Percentiles rank a stretch among this genome's conserved stretches.
Conservation (phyloP, 2,113 vertebrate species). For the Stictonetta naevosa region DNA sequence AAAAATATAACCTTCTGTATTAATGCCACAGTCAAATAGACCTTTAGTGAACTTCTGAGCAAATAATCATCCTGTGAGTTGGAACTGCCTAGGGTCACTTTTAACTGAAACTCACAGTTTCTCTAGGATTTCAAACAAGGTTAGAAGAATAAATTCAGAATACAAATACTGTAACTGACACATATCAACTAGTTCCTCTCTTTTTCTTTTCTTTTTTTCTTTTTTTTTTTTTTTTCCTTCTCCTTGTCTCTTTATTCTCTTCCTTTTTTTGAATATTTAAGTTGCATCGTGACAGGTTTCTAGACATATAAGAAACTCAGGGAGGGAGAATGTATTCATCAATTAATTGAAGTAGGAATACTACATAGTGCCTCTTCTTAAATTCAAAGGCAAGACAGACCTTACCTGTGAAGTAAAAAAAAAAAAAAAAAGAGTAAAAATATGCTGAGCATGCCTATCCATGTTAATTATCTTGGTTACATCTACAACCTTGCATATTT, state of each 20-base stretch:
- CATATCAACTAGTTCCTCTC: background rate
- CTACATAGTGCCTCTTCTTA: background rate
- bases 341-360: conserved; percentile 37
- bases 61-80: conserved; percentile 39
- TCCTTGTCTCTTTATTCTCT: background rate
- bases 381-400: conserved; percentile 40
- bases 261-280: conserved; percentile 14
- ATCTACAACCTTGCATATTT: conserved; percentile 37
- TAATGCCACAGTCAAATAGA: background rate
- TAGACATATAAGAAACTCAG: background rate
- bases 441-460: conserved; percentile 28
- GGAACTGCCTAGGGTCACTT: conserved; percentile 24
- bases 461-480: conserved; percentile 56
- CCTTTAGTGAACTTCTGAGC: conserved; percentile 30
- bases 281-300: background rate
- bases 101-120: conserved; percentile 13
- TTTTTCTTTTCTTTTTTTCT: no score
- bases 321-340: background rate
- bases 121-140: background rate
- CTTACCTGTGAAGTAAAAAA: background rate
- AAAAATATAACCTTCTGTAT: background rate
- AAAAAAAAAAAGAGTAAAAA: conserved; percentile 26
- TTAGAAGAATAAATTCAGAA: conserved; percentile 19
- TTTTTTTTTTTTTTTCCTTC: background rate
- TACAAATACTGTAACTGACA: background rate